phyloP scores from a whole-genome alignment of 1,140 invertebrate genomes.

The Leptopilina clavipes region DNA sequence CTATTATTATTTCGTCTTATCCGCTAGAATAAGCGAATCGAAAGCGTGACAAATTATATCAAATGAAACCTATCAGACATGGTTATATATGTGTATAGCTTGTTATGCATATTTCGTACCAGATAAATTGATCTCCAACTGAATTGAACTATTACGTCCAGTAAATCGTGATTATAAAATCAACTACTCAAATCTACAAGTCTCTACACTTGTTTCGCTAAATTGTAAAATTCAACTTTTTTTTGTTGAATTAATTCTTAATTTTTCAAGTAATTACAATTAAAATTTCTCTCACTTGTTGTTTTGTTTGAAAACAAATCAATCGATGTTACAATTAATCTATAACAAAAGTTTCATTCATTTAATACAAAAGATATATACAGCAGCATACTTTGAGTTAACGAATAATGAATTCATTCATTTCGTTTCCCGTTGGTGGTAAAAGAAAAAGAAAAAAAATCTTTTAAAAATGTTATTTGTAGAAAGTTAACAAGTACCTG shows the following conservation, averaged over 20 bases:
- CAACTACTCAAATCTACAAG: neutral
- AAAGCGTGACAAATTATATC: conserved; percentile 25
- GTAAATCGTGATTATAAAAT: conserved; percentile 13
- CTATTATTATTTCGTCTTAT: neutral
- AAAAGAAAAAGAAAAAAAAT: neutral
- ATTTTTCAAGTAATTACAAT: neutral
- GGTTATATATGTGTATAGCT: neutral
- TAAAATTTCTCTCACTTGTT: neutral
- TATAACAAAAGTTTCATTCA: conserved; percentile 19
- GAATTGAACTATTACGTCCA: conserved; percentile 5
- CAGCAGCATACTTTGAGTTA: conserved; percentile 8
- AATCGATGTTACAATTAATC: neutral
- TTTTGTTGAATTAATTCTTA: neutral
- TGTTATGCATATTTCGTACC: conserved; percentile 19
- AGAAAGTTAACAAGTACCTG: neutral
- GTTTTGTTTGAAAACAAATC: neutral
- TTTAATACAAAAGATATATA: neutral
- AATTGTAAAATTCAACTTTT: neutral
- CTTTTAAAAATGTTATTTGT: neutral
- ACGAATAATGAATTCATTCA: conserved; percentile 43
- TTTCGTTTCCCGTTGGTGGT: conserved; percentile 13
- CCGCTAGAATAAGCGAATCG: neutral
- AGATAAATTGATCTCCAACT: conserved; percentile 12
- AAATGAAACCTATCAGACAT: conserved; percentile 28
- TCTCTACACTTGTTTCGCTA: neutral